Evolutionary conservation across 2,888 invertebrate genomes (phyloP), one percentile per base, ranked within the genome.

Genomic region (Nesidiocoris tenuis): DNA sequence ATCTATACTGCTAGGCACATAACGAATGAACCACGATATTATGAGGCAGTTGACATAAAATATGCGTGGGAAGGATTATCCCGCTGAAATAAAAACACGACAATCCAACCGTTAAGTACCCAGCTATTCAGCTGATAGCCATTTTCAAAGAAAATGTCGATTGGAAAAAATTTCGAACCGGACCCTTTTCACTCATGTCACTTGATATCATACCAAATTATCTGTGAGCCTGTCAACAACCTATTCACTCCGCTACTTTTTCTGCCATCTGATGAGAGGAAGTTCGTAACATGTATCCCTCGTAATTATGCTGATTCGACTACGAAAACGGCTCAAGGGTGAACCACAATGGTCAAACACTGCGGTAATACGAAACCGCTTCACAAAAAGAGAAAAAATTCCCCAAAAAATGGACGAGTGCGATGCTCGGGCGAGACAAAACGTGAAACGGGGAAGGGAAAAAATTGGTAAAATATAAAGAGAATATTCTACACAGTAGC

Each of bases 301-400:
- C 22, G 67, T 67, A 67, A 67, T 67, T 67, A 67, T 54, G 67
- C 54, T 67, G 67, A 67, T 70, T 70, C 59, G 57, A 18, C 57
- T 24, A 59, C 59, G 57, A 70, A 70, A 70, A 57, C 59, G 24
- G 12, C 16, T 22, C 7, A 70, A 57, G 70, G 70, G 70, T 3
- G 70, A 70, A 39, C 59, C 12, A 22, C 23, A 19, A 24, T 22
- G 17, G 24, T 59, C 59, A 70, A 59, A 70, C 70, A 59, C 70
- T 70, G 70, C 70, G 67, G 67, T 67, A 67, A 67, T 67, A 67
- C 56, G 54, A 67, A 22, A 56, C 67, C 67, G 22, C 67, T 67
- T 21, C 18, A 17, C 67, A 23, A 56, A 56, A 22, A 17, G n/a
- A 21, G 21, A 55, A 56, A 22, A 56, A 56, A 17, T 1, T 16